Conservation (phyloP, 2,797 vertebrate species). For the Cheirogaleus major region DNA sequence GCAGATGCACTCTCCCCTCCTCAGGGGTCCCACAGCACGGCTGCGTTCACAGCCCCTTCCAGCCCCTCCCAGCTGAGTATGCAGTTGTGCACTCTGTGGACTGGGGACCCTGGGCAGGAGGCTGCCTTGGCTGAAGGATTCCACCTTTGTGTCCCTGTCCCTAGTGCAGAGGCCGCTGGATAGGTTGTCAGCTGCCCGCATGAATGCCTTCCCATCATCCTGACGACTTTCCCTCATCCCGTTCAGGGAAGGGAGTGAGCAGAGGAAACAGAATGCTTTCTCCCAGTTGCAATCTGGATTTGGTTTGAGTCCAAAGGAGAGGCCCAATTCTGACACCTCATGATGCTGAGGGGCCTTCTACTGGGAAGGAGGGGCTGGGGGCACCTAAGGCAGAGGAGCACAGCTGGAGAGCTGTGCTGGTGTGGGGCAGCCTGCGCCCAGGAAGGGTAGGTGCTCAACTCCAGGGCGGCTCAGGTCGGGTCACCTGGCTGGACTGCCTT, state of each 20-base stretch:
- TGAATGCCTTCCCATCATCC: neutral
- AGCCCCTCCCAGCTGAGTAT: neutral
- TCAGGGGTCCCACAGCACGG: rapidly evolving
- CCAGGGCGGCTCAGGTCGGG: neutral
- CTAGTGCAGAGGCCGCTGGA: neutral
- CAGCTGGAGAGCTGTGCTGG: neutral
- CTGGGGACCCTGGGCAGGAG: too few species aligned
- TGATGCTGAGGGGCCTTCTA: neutral
- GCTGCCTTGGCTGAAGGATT: too few species aligned
- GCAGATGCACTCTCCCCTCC: neutral
- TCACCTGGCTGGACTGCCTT: neutral
- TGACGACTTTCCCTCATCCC: neutral
- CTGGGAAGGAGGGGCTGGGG: neutral
- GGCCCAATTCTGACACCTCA: neutral
- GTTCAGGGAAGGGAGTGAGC: neutral
- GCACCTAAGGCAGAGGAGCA: neutral
- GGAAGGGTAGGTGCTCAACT: neutral
- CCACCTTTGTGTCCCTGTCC: neutral
- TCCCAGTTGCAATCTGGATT: neutral
- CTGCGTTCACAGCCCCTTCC: neutral
- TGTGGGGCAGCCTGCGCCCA: too few species aligned
- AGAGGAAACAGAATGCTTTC: neutral
- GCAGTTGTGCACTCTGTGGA: too few species aligned
- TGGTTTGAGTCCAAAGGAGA: neutral
- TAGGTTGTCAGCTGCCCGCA: neutral